Evolutionary conservation across 2,888 invertebrate genomes (phyloP).

Genomic region (Macrophya annulata): DNA sequence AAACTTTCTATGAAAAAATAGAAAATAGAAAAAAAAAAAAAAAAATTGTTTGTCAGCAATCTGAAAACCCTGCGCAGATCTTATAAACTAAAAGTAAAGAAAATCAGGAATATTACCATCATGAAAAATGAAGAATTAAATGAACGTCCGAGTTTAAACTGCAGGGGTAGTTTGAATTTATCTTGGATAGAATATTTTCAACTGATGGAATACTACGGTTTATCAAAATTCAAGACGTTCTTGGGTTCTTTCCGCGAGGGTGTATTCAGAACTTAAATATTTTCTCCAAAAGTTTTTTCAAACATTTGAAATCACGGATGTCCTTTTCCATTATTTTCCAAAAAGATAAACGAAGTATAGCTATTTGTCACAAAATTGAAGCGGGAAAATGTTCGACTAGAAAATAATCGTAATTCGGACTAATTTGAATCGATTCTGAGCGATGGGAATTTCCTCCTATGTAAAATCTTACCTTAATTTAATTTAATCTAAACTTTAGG

Average conservation of each 20-base stretch:
- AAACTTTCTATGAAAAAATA: not conserved
- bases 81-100: not conserved
- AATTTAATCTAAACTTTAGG: constrained; percentile 29
- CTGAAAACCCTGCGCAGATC: not conserved
- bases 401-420: not conserved
- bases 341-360: too few species aligned
- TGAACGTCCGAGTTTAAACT: constrained; percentile 9
- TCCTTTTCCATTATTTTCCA: not conserved
- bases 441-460: not conserved
- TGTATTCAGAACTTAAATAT: constrained; percentile 17
- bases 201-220: not conserved
- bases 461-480: constrained; percentile 28
- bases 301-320: not conserved
- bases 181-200: not conserved
- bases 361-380: too few species aligned
- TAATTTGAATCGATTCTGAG: constrained; percentile 21
- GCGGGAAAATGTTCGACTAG: not conserved
- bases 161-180: constrained; percentile 22
- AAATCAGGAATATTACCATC: constrained; percentile 2
- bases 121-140: not conserved
- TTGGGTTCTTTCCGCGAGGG: not conserved
- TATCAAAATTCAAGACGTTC: constrained; percentile 23
- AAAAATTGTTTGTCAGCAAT: not conserved
- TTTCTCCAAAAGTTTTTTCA: constrained; percentile 1
- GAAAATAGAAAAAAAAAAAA: not conserved